Evolutionary conservation across 2,888 invertebrate genomes (phyloP).

Genomic region (Aphidius colemani): DNA sequence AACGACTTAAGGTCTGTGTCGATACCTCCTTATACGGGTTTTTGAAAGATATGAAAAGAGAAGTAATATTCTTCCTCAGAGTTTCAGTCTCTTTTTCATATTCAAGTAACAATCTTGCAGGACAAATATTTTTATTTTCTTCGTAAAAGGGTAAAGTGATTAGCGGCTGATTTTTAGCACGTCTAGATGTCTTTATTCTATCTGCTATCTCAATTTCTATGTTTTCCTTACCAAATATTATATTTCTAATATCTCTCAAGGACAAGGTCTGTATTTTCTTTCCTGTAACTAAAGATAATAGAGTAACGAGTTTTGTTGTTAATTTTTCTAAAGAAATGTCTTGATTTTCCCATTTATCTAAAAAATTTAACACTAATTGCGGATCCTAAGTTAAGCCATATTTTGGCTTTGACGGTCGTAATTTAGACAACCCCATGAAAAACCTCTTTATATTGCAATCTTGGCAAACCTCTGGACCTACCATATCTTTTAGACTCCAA

Average conservation of each 20-base stretch:
- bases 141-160: no score
- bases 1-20: slow-evolving; percentile 20
- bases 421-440: slow-evolving; percentile 34
- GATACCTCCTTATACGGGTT: slow-evolving; percentile 15
- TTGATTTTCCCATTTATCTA: slow-evolving; percentile 20
- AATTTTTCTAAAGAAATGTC: slow-evolving; percentile 25
- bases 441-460: slow-evolving; percentile 32
- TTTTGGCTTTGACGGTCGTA: slow-evolving; percentile 32
- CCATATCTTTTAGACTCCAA: not conserved
- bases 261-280: slow-evolving; percentile 33
- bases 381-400: slow-evolving; percentile 37
- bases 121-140: no score
- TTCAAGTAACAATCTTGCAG: not conserved
- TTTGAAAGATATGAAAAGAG: slow-evolving; percentile 14
- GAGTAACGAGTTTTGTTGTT: slow-evolving; percentile 25
- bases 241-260: slow-evolving; percentile 26
- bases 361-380: slow-evolving; percentile 28
- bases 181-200: no score
- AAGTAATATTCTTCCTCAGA: not conserved
- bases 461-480: slow-evolving; percentile 22
- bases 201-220: not conserved
- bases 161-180: no score
- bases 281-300: slow-evolving; percentile 30
- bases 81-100: slow-evolving; percentile 9
- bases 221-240: slow-evolving; percentile 3